Percentiles rank a stretch among this genome's conserved stretches.
phyloP scores from a whole-genome alignment of 1,140 invertebrate genomes.

The Stratiolaelaps scimitus region DNA sequence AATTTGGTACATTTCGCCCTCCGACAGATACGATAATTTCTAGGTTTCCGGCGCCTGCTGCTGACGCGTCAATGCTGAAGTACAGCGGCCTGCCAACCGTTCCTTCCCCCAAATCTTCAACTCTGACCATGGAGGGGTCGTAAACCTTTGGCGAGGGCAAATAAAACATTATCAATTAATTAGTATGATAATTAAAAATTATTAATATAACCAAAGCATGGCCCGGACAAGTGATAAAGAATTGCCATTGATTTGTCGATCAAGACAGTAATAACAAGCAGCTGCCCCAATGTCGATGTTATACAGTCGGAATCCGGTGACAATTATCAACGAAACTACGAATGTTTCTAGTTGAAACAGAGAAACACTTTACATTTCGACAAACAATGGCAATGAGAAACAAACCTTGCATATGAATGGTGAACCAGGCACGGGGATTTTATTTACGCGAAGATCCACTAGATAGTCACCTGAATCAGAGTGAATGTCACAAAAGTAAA shows the following conservation, averaged over 20 bases:
- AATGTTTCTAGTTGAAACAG: too few species aligned
- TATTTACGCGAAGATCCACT: conserved; percentile 69
- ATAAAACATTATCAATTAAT: too few species aligned
- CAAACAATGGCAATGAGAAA: conserved; percentile 59
- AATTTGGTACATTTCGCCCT: conserved; percentile 93
- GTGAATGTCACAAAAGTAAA: conserved; percentile 29
- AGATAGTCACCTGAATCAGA: conserved; percentile 60
- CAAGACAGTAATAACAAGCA: too few species aligned
- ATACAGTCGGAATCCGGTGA: too few species aligned
- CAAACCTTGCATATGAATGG: conserved; percentile 55
- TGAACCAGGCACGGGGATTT: conserved; percentile 74
- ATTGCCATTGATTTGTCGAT: too few species aligned
- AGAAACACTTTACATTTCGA: conserved; percentile 49
- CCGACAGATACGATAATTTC: conserved; percentile 97
- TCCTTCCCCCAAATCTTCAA: conserved; percentile 76
- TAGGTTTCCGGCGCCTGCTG: conserved; percentile 74
- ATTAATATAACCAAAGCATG: too few species aligned
- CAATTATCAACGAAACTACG: too few species aligned
- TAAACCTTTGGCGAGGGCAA: conserved; percentile 64
- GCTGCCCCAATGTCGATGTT: too few species aligned
- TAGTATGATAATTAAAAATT: too few species aligned
- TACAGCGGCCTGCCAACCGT: conserved; percentile 79
- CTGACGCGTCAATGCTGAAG: conserved; percentile 59
- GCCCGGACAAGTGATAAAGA: too few species aligned
- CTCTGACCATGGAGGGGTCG: conserved; percentile 74